Evolutionary conservation across 1,140 invertebrate species (phyloP).

Genomic region (Maniola jurtina): DNA sequence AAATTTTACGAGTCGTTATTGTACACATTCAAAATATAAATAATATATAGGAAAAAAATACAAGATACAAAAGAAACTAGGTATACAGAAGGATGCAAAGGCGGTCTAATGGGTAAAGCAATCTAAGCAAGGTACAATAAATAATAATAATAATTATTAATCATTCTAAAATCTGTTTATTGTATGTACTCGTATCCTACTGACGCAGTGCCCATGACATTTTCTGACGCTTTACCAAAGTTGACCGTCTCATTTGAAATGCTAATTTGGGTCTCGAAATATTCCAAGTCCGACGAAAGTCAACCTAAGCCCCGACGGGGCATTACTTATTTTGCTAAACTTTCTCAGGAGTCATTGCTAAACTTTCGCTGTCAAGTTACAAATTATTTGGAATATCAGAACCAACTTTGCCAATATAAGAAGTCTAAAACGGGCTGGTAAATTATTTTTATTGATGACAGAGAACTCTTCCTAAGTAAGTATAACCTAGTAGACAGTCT

Average conservation of each 20-base stretch:
- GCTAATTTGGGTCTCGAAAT: constrained; percentile 6
- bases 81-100: too few relatives aligned
- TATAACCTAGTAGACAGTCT: too few relatives aligned
- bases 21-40: too few relatives aligned
- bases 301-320: background rate
- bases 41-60: background rate
- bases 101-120: background rate
- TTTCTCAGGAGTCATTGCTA: background rate
- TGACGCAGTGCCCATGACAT: background rate
- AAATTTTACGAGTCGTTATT: too few relatives aligned
- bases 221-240: background rate
- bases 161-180: background rate
- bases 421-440: too few relatives aligned
- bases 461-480: too few relatives aligned
- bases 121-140: background rate
- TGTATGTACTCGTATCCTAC: background rate
- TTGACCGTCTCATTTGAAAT: constrained; percentile 9
- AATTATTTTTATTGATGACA: too few relatives aligned
- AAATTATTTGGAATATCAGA: background rate
- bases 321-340: background rate
- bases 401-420: background rate
- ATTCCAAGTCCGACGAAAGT: constrained; percentile 6
- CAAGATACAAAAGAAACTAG: too few relatives aligned
- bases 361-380: background rate
- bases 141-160: background rate